Conservation (phyloP, 2,888 invertebrate genomes). For the Catonia carolina region DNA sequence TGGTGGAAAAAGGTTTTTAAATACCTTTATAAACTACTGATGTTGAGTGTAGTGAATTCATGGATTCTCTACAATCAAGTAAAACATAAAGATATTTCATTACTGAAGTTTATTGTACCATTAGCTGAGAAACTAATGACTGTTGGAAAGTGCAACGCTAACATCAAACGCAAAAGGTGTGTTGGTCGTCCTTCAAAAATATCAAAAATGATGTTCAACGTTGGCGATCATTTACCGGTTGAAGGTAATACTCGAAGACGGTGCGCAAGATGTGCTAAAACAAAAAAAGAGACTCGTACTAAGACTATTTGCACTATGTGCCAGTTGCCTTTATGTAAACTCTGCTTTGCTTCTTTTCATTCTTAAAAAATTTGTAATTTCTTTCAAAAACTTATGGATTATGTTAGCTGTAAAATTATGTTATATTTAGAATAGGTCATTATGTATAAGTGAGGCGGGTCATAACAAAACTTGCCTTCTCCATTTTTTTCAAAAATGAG, state of each 20-base stretch:
- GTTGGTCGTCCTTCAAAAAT: not conserved
- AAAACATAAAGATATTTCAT: slow-evolving; percentile 20
- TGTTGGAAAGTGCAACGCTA: not conserved
- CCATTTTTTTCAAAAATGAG: too few species aligned
- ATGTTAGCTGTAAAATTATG: too few species aligned
- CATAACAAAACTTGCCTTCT: too few species aligned
- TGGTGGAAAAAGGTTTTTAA: slow-evolving; percentile 38
- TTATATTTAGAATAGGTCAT: too few species aligned
- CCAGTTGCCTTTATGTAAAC: slow-evolving; percentile 18
- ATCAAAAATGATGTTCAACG: not conserved
- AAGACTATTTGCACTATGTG: slow-evolving; percentile 18
- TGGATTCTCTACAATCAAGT: slow-evolving; percentile 31
- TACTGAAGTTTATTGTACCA: slow-evolving; percentile 25
- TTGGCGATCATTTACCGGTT: slow-evolving; percentile 24
- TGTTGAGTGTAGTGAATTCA: slow-evolving; percentile 35
- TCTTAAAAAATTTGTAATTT: too few species aligned
- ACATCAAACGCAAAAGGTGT: not conserved
- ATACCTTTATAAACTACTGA: slow-evolving; percentile 34
- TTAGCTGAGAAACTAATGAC: slow-evolving; percentile 25
- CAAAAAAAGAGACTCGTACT: slow-evolving; percentile 12
- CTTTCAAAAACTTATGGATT: too few species aligned
- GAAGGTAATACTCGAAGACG: slow-evolving; percentile 24
- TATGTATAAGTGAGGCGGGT: too few species aligned
- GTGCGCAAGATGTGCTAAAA: slow-evolving; percentile 17
- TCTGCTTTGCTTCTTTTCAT: not conserved